Percentiles rank a stretch among this genome's conserved stretches.
phyloP scores from a whole-genome alignment of 1,140 invertebrate species.

The Augochlora pura region DNA sequence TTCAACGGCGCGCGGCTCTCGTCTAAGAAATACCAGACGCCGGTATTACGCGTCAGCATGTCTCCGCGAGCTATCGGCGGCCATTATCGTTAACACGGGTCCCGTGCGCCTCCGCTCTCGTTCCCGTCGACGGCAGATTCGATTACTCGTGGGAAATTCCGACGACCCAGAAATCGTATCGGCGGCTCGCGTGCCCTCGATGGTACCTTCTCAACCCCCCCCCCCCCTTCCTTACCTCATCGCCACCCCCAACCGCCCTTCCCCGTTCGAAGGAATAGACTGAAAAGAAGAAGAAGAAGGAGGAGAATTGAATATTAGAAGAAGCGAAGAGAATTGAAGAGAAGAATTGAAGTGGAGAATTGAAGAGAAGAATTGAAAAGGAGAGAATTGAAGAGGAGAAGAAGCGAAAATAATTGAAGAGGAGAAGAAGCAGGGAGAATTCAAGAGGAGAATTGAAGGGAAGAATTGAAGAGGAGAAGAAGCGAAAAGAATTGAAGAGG shows the following conservation, averaged over 20 bases:
- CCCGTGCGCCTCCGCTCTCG: background rate
- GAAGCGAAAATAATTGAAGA: no score
- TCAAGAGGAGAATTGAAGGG: no score
- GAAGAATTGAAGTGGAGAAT: no score
- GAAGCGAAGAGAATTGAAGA: no score
- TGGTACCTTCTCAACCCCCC: background rate
- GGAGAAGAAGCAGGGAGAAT: no score
- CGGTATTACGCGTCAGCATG: slow-evolving; percentile 10
- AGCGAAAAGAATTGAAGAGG: no score
- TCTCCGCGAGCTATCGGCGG: slow-evolving; percentile 20
- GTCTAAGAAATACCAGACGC: background rate
- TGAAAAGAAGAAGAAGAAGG: background rate
- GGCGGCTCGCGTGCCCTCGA: slow-evolving; percentile 22
- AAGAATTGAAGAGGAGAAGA: no score
- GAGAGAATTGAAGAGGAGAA: no score
- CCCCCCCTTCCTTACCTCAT: no score
- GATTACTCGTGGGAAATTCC: slow-evolving; percentile 52
- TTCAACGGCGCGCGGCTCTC: background rate
- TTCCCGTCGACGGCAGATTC: slow-evolving; percentile 31
- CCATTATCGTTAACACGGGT: slow-evolving; percentile 43
- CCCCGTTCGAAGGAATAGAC: background rate
- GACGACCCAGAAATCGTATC: slow-evolving; percentile 36
- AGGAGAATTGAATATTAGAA: no score
- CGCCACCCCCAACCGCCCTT: no score
- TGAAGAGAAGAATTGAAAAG: no score